Evolutionary conservation across 1,140 invertebrate species (phyloP).

Genomic region (Pseudachorutes palmiensis): DNA sequence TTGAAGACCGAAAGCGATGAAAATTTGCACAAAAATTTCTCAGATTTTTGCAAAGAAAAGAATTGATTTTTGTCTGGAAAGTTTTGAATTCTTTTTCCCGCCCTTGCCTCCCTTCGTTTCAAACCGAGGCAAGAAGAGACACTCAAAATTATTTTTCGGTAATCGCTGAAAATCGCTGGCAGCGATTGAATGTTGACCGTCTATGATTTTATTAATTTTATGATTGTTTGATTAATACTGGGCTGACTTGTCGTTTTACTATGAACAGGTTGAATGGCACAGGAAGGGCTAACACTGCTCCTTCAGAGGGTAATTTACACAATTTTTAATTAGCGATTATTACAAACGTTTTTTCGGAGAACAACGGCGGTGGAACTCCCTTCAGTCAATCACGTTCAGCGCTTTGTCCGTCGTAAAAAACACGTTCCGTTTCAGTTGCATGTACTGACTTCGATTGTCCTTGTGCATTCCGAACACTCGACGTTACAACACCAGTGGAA

Average conservation of each 20-base stretch:
- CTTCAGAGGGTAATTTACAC: no score
- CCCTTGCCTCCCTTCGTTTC: no score
- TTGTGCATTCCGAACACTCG: slow-evolving; percentile 21
- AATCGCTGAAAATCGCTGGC: no score
- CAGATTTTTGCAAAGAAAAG: neutral
- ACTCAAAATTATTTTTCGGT: no score
- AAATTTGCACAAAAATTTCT: neutral
- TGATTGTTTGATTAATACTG: no score
- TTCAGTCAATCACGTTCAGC: neutral
- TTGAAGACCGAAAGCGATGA: neutral
- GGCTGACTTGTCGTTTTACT: neutral
- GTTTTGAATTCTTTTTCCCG: neutral
- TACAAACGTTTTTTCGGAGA: no score
- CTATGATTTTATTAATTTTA: no score
- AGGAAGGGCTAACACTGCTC: no score
- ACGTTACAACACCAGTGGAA: slow-evolving; percentile 35
- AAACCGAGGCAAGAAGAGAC: neutral
- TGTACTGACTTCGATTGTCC: slow-evolving; percentile 28
- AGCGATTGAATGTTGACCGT: no score
- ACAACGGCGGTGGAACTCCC: neutral
- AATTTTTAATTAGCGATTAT: no score
- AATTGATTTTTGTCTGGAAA: neutral
- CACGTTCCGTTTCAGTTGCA: slow-evolving; percentile 22
- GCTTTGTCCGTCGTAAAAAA: neutral
- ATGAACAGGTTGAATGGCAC: neutral